phyloP scores from a whole-genome alignment of 2,797 vertebrate species.

The Ptychadena robeensis region DNA sequence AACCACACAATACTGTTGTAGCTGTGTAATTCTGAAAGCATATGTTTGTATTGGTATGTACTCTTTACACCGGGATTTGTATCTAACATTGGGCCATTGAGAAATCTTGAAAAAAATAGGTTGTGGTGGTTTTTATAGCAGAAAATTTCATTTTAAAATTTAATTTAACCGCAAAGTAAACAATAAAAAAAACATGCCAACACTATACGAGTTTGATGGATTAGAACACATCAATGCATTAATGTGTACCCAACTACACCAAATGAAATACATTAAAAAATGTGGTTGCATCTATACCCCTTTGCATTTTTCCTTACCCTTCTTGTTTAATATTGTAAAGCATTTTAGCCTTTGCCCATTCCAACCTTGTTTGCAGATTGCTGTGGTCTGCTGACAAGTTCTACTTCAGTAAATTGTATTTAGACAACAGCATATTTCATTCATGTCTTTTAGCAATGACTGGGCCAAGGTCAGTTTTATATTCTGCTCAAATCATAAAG shows the following conservation, averaged over 20 bases:
- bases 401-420: constrained; percentile 89
- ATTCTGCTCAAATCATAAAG: constrained; percentile 99
- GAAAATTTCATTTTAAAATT: too few species aligned
- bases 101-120: too few species aligned
- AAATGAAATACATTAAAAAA: not conserved
- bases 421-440: constrained; percentile 91
- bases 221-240: too few species aligned
- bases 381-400: constrained; percentile 85
- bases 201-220: too few species aligned
- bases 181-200: not conserved
- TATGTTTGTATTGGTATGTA: too few species aligned
- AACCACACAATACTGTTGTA: too few species aligned
- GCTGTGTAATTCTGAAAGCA: too few species aligned
- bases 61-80: too few species aligned
- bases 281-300: not conserved
- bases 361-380: constrained; percentile 80
- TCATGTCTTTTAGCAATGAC: constrained; percentile 86
- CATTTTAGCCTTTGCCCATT: constrained; percentile 51
- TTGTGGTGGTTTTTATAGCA: too few species aligned
- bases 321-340: constrained; percentile 15
- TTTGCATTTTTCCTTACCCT: constrained; percentile 29
- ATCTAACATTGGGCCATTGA: too few species aligned
- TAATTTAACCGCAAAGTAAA: too few species aligned
- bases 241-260: not conserved
- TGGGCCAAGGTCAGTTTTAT: constrained; percentile 98